phyloP scores from a whole-genome alignment of 2,797 vertebrate species.

The Sus cebifrons region DNA sequence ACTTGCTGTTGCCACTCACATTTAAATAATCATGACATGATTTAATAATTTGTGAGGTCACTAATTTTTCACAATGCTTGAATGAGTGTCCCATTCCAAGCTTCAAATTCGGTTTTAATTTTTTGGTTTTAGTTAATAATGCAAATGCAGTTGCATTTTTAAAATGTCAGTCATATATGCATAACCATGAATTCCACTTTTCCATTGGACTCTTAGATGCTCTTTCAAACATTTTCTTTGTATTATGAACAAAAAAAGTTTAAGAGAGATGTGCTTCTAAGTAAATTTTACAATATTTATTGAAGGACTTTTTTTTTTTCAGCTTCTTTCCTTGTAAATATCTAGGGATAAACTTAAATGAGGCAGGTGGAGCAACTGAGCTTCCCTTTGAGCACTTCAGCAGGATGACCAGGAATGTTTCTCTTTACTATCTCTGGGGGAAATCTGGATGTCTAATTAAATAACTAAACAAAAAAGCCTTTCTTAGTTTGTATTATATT shows the following conservation, averaged over 20 bases:
- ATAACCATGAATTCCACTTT: not conserved
- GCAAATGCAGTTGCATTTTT: not conserved
- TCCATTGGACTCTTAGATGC: not conserved
- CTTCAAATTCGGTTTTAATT: not conserved
- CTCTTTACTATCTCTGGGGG: not conserved
- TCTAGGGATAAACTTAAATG: not conserved
- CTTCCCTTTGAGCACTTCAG: not conserved
- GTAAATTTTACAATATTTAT: not conserved
- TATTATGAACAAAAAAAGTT: not conserved
- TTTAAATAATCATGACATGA: constrained; percentile 1
- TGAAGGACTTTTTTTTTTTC: not conserved
- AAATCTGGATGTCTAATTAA: not conserved
- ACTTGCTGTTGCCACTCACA: not conserved
- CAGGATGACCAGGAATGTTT: not conserved
- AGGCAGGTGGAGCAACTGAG: not conserved
- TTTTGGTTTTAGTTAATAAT: not conserved
- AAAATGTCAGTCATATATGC: not conserved
- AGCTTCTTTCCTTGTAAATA: not conserved
- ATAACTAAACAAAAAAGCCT: not conserved
- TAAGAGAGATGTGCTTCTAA: not conserved
- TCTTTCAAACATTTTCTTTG: not conserved
- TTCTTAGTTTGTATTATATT: not conserved
- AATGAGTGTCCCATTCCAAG: not conserved
- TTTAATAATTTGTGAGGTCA: not conserved
- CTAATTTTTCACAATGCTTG: constrained; percentile 11